Conservation (phyloP, 2,888 invertebrate species). For the Brachyptera risi region DNA sequence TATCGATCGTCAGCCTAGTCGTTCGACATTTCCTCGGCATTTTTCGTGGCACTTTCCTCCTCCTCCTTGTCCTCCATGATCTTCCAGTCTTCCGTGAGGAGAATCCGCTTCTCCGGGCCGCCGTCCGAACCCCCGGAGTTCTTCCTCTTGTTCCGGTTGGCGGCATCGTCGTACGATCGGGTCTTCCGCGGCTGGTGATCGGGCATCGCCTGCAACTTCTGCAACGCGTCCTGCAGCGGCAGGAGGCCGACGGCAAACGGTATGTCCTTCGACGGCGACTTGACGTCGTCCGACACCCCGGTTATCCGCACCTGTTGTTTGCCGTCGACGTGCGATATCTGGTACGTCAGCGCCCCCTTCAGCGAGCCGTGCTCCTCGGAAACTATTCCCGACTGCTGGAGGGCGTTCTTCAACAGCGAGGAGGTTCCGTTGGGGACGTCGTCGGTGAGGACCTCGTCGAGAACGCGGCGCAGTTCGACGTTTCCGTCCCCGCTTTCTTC, state of each 20-base stretch:
- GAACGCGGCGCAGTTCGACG: background rate
- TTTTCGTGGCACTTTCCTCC: background rate
- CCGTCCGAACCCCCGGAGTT: background rate
- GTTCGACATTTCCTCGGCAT: too few relatives aligned
- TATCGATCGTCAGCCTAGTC: too few relatives aligned
- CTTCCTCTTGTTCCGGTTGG: background rate
- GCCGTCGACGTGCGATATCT: background rate
- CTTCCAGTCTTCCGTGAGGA: slow-evolving; percentile 2
- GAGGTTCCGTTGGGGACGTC: background rate
- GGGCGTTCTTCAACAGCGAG: slow-evolving; percentile 14
- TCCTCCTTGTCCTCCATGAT: background rate
- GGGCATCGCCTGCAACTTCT: slow-evolving; percentile 45
- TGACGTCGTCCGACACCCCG: background rate
- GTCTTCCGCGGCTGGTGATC: slow-evolving; percentile 47
- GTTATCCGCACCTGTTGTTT: background rate
- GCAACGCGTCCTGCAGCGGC: slow-evolving; percentile 44
- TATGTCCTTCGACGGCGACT: slow-evolving; percentile 43
- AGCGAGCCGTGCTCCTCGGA: background rate
- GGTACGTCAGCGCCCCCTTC: background rate
- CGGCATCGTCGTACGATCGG: slow-evolving; percentile 8
- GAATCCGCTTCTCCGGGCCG: background rate
- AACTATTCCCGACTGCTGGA: background rate
- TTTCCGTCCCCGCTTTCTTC: background rate
- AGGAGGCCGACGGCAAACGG: slow-evolving; percentile 46
- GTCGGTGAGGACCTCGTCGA: background rate